These are phyloP conservation scores for Dioctria linearis DNA, from an alignment of 2,888 invertebrate species.

Conservation along the genomic window DNA sequence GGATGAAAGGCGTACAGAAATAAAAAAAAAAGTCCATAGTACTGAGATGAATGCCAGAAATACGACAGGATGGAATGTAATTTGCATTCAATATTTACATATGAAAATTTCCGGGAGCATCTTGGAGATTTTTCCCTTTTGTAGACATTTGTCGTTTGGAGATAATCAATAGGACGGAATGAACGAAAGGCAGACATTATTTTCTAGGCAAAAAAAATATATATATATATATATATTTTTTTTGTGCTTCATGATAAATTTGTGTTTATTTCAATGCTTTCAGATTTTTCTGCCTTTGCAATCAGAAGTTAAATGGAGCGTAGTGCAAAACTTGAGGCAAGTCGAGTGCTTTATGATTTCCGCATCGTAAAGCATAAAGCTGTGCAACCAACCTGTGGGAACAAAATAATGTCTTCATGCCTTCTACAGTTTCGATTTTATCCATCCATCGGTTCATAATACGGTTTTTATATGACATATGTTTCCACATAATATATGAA, in stretches of 20 bases:
- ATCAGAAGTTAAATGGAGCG: neutral
- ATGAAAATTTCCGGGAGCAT: conserved; percentile 50
- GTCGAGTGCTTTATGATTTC: too few relatives aligned
- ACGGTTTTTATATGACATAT: too few relatives aligned
- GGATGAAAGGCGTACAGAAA: conserved; percentile 33
- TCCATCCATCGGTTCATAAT: too few relatives aligned
- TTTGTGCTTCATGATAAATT: neutral
- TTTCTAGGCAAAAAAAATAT: neutral
- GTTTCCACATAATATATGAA: too few relatives aligned
- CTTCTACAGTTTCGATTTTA: too few relatives aligned
- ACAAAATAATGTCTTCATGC: neutral
- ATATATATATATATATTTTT: too few relatives aligned
- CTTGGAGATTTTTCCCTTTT: conserved; percentile 11
- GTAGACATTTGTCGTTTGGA: conserved; percentile 21
- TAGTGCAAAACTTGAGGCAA: too few relatives aligned
- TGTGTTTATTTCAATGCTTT: neutral
- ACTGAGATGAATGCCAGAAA: conserved; percentile 37
- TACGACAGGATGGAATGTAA: conserved; percentile 46
- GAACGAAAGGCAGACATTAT: neutral
- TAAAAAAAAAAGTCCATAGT: neutral
- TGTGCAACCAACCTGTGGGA: neutral
- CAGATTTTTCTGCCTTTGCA: neutral
- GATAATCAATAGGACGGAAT: conserved; percentile 32
- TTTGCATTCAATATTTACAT: conserved; percentile 54
- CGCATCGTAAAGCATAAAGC: neutral